Percentiles rank a stretch among this genome's conserved stretches.
Evolutionary conservation across 2,888 invertebrate genomes (phyloP).

Genomic region (Itoplectis maculator): DNA sequence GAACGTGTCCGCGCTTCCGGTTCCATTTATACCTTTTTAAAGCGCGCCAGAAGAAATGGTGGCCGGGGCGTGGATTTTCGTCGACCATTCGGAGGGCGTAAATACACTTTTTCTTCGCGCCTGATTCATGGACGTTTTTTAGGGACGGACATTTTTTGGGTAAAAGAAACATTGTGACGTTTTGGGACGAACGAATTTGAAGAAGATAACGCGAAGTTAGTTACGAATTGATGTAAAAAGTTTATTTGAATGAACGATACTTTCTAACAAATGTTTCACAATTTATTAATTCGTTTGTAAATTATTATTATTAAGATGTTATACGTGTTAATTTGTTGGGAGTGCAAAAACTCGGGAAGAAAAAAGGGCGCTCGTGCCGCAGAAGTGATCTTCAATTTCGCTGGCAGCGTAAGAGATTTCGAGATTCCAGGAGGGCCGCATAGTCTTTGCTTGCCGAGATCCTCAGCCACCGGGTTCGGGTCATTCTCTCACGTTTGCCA

Average conservation of each 20-base stretch:
- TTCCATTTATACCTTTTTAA: constrained; percentile 25
- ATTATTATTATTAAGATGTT: no score
- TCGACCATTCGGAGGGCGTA: not conserved
- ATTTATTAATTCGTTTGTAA: no score
- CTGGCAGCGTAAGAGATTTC: constrained; percentile 7
- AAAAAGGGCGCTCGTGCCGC: not conserved
- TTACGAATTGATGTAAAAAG: no score
- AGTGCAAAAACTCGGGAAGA: not conserved
- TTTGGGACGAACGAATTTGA: no score
- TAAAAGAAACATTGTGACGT: no score
- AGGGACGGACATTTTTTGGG: no score
- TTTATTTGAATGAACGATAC: no score
- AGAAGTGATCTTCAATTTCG: constrained; percentile 6
- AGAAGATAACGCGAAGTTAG: no score
- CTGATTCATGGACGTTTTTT: no score
- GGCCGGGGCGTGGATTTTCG: no score
- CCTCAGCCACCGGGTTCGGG: not conserved
- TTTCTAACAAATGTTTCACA: no score
- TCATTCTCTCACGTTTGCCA: constrained; percentile 4
- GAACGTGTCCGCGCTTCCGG: constrained; percentile 23
- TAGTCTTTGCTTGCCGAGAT: not conserved
- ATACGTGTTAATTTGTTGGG: not conserved
- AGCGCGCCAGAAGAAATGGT: not conserved
- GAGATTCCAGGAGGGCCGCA: constrained; percentile 3
- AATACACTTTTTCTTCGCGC: not conserved